These are phyloP conservation scores for Paramormyrops kingsleyae DNA, from an alignment of 2,113 vertebrate species.

Conservation along the genomic window DNA sequence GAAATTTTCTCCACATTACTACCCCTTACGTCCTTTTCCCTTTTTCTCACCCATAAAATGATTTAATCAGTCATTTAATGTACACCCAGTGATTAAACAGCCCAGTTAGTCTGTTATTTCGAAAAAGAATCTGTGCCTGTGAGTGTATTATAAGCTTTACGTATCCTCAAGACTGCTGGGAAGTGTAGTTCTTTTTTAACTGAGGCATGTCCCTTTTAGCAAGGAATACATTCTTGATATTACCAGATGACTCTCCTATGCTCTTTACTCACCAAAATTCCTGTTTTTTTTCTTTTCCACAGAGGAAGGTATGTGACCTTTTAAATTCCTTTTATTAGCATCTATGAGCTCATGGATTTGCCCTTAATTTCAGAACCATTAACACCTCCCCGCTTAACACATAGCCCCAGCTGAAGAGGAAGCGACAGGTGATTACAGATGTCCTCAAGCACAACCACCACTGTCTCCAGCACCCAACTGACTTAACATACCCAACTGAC, in stretches of 20 bases:
- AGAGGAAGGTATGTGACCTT: neutral
- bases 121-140: neutral
- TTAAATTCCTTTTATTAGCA: neutral
- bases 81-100: neutral
- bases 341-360: neutral
- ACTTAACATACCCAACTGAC: neutral
- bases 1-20: neutral
- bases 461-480: neutral
- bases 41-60: no score
- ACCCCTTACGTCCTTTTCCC: no score
- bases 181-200: neutral
- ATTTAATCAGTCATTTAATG: neutral
- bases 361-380: neutral
- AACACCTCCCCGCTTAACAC: neutral
- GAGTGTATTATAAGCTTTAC: neutral
- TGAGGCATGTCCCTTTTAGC: neutral
- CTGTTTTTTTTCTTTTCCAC: slow-evolving; percentile 2
- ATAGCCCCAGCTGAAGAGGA: slow-evolving; percentile 35
- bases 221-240: neutral
- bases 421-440: slow-evolving; percentile 22
- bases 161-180: neutral
- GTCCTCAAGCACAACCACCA: neutral
- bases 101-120: neutral
- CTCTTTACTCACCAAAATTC: neutral
- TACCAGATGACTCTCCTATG: neutral